Base-by-base conservation (phyloP, 2,797 vertebrate species). In the Lates japonicus region DNA sequence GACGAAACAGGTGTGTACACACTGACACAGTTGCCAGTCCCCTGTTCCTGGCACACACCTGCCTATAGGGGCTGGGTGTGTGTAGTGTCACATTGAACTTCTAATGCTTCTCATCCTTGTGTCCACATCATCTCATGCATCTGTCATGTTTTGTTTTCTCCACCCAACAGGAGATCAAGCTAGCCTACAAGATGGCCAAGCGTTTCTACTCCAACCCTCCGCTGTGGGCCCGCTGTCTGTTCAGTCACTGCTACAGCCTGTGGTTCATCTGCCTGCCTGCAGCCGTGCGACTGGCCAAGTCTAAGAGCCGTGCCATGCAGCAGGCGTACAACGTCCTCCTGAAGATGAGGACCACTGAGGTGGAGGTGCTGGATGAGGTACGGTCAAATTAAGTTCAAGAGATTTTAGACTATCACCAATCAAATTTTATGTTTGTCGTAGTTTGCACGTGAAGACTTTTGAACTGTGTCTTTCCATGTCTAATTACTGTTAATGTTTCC, bases 181-280 rank as follows among this genome's bases (percentile, higher is more conserved):
- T 97, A 22, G 97, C 98, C 7, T 97, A 96, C 92, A 99, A 98
- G 87, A 93, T 97, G 95, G 98, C 98, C 0, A 97, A 96, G 93
- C 97, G 95, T 55, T 98, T 92, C 91, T 96, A 97, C 1, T 87
- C 96, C 78, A 96, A 96, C 90, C 96, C 97, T 5, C 95, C 93
- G 1, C 96, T 96, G 59, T 99, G 98, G 98, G 97, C 97, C 9
- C 97, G 97, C 62, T 99, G 97, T 87, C 96, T 99, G 65, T 97
- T 97, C 90, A 98, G 98, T 78, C 97, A 99, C 76, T 97, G 98
- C 93, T 99, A 98, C 92, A 99, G 98, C 86, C 89, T 99, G 4
- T 99, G 98, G 98, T 99, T 99, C 94, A 98, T 99, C 94, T 99
- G 97, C 93, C 96, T 99, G 87, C 98, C 98, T 7, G 96, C 97